Evolutionary conservation across 2,113 vertebrate genomes (phyloP), one percentile per base, ranked within the genome.

Genomic region (Ceuthmochares aereus): DNA sequence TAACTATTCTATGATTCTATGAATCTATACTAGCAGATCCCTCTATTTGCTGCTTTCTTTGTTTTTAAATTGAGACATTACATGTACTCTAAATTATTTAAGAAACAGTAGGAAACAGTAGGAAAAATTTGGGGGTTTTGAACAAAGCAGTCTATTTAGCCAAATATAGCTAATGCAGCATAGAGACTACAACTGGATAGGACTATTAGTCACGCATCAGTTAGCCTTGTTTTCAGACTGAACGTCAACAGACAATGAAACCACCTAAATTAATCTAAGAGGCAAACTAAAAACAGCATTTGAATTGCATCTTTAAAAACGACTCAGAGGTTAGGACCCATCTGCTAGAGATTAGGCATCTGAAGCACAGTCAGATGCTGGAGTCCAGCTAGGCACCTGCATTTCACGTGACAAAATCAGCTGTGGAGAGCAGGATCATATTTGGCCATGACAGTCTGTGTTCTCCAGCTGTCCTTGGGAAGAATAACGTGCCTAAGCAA

Each of bases 11-110:
- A n/a, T n/a, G n/a, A n/a, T n/a, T n/a, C n/a, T n/a, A n/a, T n/a
- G n/a, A n/a, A n/a, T n/a, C n/a, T n/a, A n/a, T 94, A 86, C 75
- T 89, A 95, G 12, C 49, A 85, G 60, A 49, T 90, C 63, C 25
- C 49, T 91, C 85, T 93, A 42, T 91, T 84, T 86, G 45, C 11
- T 37, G 43, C 26, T 62, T 94, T 77, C 36, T 80, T 92, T 89
- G n/a, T n/a, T n/a, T n/a, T n/a, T n/a, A n/a, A n/a, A 91, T 85
- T 52, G 75, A 95, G 90, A 93, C 27, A 87, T 84, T 91, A 74
- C 3, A 16, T 79, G 58, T 22, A 72, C 37, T 27, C 62, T 95
- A 84, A 95, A 78, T 84, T 87, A 22, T 66, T 94, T 73, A 66
- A 82, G 77, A 82, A 94, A 83, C 74, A 87, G 89, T n/a, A n/a